These are phyloP conservation scores for Trididemnum clinides DNA, from an alignment of 23 tunicate genomes.

Conservation along the genomic window DNA sequence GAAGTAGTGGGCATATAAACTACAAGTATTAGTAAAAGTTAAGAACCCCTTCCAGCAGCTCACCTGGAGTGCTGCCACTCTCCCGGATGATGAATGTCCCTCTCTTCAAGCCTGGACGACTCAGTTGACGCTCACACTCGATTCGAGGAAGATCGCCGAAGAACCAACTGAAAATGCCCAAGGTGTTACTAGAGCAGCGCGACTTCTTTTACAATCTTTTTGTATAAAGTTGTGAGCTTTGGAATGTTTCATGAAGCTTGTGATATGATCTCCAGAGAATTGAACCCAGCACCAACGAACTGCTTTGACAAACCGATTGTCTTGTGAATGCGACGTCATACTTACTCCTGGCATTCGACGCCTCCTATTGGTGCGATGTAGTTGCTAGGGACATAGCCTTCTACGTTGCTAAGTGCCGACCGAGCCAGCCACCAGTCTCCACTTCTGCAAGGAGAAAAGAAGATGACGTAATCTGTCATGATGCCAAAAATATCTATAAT, in stretches of 20 bases:
- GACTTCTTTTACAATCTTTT: background rate
- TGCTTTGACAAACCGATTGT: background rate
- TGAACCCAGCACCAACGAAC: background rate
- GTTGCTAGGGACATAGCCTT: slow-evolving; percentile 77
- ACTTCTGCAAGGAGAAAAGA: background rate
- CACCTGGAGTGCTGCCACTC: slow-evolving; percentile 62
- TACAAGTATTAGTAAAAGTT: too few species aligned
- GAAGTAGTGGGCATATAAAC: too few species aligned
- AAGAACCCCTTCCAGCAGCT: too few species aligned
- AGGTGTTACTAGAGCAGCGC: too few species aligned
- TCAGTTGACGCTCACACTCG: slow-evolving; percentile 56
- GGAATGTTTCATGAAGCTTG: background rate
- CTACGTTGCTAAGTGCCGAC: background rate
- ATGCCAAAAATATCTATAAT: too few species aligned
- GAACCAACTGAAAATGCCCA: slow-evolving; percentile 84
- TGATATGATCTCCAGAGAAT: background rate
- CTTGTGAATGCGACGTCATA: too few species aligned
- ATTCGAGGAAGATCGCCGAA: slow-evolving; percentile 53
- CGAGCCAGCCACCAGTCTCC: slow-evolving; percentile 86
- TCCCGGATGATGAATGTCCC: slow-evolving; percentile 71
- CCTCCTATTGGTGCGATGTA: slow-evolving; percentile 67
- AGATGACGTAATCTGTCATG: background rate
- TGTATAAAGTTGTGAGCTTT: too few species aligned
- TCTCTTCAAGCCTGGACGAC: background rate
- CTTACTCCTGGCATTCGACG: slow-evolving; percentile 55